Conservation (phyloP, 2,113 vertebrate species). For the Menidia beryllina region DNA sequence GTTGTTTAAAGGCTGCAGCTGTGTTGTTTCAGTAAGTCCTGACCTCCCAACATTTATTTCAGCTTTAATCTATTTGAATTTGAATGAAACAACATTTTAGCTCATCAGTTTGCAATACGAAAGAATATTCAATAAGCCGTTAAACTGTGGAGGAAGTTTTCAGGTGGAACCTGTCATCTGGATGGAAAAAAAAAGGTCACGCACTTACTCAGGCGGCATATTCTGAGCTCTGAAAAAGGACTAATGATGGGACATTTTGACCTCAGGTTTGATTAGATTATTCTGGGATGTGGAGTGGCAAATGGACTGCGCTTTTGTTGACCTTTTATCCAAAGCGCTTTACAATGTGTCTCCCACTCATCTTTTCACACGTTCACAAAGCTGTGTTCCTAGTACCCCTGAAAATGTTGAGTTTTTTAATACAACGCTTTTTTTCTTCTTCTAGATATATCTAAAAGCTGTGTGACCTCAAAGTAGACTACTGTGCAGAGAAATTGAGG, state of each 20-base stretch:
- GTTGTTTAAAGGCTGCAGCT: too few species aligned
- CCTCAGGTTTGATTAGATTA: constrained; percentile 6
- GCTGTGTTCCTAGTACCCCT: neutral
- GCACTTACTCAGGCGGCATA: constrained; percentile 2
- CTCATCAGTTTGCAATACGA: too few species aligned
- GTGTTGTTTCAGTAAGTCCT: too few species aligned
- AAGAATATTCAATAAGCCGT: neutral
- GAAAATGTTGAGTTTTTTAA: constrained; percentile 9
- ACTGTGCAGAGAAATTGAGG: too few species aligned
- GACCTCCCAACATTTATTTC: too few species aligned
- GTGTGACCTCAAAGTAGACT: constrained; percentile 3
- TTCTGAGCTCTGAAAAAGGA: neutral
- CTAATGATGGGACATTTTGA: constrained; percentile 14
- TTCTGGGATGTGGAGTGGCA: constrained; percentile 28
- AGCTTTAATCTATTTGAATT: too few species aligned
- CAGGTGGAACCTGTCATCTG: constrained; percentile 4
- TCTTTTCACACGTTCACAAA: constrained; percentile 4
- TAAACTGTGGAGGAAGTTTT: neutral
- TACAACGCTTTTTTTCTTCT: too few species aligned
- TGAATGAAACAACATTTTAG: too few species aligned
- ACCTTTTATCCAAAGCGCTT: constrained; percentile 25
- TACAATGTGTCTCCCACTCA: constrained; percentile 28
- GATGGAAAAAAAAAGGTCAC: constrained; percentile 17
- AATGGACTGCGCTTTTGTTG: constrained; percentile 18
- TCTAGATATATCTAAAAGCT: neutral